Percentiles rank a stretch among this genome's conserved stretches.
These are phyloP conservation scores for Philereme transversata DNA, from an alignment of 2,888 invertebrate genomes.

Conservation along the genomic window DNA sequence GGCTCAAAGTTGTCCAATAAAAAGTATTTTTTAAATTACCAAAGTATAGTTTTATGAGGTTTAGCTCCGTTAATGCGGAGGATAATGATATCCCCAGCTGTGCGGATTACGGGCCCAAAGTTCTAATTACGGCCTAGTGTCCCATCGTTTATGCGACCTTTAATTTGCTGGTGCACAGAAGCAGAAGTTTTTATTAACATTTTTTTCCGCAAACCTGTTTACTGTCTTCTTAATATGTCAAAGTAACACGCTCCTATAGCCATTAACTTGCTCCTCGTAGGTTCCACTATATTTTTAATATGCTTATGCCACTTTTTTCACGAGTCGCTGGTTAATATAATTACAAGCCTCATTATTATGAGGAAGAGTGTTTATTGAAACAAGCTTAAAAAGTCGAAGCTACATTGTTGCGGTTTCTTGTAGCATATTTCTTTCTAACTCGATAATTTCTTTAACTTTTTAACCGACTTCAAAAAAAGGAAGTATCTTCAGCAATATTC, in stretches of 20 bases:
- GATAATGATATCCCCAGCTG: slow-evolving; percentile 54
- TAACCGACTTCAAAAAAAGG: neutral
- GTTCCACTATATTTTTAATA: slow-evolving; percentile 56
- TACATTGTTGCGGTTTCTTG: slow-evolving; percentile 36
- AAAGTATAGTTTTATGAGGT: slow-evolving; percentile 38
- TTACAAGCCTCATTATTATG: slow-evolving; percentile 62
- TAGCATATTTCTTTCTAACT: slow-evolving; percentile 43
- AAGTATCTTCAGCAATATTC: too few relatives aligned
- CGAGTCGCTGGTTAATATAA: slow-evolving; percentile 60
- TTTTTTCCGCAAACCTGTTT: slow-evolving; percentile 68
- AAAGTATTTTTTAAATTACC: slow-evolving; percentile 41
- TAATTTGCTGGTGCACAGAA: slow-evolving; percentile 64
- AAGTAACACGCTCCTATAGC: slow-evolving; percentile 67
- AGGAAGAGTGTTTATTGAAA: slow-evolving; percentile 55
- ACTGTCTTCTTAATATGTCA: slow-evolving; percentile 74
- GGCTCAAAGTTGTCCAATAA: slow-evolving; percentile 40
- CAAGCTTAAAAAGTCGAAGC: slow-evolving; percentile 39
- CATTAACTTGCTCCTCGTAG: slow-evolving; percentile 67
- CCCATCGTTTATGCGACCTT: slow-evolving; percentile 64
- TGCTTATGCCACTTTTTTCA: slow-evolving; percentile 53
- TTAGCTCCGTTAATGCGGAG: slow-evolving; percentile 34
- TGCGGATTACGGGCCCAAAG: slow-evolving; percentile 47
- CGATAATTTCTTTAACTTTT: slow-evolving; percentile 46
- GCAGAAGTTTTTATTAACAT: slow-evolving; percentile 36
- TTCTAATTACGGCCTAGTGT: slow-evolving; percentile 63